Evolutionary conservation across 2,113 vertebrate genomes (phyloP), one percentile per base, ranked within the genome.

Genomic region (Nibea albiflora): DNA sequence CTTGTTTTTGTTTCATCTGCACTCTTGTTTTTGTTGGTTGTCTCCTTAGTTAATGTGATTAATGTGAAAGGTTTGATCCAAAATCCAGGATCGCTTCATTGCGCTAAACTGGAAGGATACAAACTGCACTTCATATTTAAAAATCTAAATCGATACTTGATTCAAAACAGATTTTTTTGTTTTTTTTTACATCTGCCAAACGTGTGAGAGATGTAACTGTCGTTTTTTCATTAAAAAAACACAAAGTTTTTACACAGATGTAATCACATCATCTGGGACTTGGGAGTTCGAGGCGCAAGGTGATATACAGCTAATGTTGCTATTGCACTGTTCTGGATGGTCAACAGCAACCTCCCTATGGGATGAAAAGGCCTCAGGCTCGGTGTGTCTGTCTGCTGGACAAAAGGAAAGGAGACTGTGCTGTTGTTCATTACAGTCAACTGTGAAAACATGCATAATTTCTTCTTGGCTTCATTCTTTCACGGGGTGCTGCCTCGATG

Each of bases 301-400:
- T 73, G 73, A 80, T 83, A 28, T 22, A 75, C 52, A 67, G 6
- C 54, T 75, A 87, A 76, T 80, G 80, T 53, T 67, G 66, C 61
- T 74, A 62, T 80, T 73, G 24, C n/a, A 46, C 58, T 80, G 64
- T 80, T 75, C 65, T 77, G 54, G 60, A 60, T 74, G 82, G 85
- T 75, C 79, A 73, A 76, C 58, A 81, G 22, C 76, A 62, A 68
- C 82, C 77, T 77, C 69, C 79, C 60, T 75, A 28, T 83, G 56
- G 71, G 72, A 63, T 73, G 42, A 73, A 76, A 78, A 61, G 7
- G 61, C 46, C 52, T 61, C 66, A 64, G 44, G 42, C 72, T 78
- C 14, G 69, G 11, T 61, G 47, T 44, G 53, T 82, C 17, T 70
- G 47, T 77, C 44, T 81, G 65, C 60, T 64, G 65, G 50, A 78